Evolutionary conservation across 2,797 vertebrate species (phyloP).

Genomic region (Lates japonicus): DNA sequence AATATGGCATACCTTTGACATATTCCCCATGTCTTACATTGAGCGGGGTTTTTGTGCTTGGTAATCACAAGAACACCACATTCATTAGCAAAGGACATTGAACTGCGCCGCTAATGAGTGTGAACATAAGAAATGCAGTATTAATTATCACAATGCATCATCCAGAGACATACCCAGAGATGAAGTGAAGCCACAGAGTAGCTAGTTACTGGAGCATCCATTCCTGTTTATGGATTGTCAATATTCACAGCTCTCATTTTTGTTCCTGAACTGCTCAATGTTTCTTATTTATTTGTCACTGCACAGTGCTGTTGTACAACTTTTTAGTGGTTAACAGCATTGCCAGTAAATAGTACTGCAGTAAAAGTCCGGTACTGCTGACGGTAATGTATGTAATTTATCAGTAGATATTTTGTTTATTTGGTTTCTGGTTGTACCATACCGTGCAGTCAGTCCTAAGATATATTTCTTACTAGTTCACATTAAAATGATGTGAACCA

Average conservation of each 20-base stretch:
- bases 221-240: slow-evolving; percentile 1
- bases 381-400: too few species aligned
- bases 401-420: not conserved
- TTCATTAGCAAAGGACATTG: slow-evolving; percentile 10
- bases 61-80: not conserved
- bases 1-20: not conserved
- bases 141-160: not conserved
- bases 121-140: not conserved
- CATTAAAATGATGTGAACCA: not conserved
- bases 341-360: not conserved
- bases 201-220: not conserved
- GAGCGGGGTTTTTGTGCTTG: not conserved
- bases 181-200: not conserved
- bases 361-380: not conserved
- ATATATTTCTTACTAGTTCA: not conserved
- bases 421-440: too few species aligned
- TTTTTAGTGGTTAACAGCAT: not conserved
- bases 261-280: not conserved
- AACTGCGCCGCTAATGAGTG: not conserved
- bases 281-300: not conserved
- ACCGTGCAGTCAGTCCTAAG: not conserved
- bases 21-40: not conserved
- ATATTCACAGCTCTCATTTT: slow-evolving; percentile 1
- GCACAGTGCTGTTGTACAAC: not conserved
- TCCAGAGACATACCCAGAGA: not conserved